Evolutionary conservation across 1,140 invertebrate species (phyloP), one percentile per base, ranked within the genome.

Genomic region (Philopotamus ludificatus): DNA sequence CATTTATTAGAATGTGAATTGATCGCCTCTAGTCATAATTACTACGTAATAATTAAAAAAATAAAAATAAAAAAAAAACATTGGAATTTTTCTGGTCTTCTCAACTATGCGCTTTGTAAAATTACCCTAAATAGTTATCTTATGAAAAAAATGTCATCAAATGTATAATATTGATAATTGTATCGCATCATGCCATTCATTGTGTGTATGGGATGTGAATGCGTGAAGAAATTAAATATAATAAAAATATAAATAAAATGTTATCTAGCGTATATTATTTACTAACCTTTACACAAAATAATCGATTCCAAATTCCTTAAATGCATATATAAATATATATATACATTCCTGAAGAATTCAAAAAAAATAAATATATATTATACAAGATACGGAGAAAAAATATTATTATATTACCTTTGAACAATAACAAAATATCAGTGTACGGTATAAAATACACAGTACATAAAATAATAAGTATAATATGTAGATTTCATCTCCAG

Each of bases 161-260:
- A 65, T 61, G 54, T 55, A 18, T 53, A 60, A 54, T 60, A 60
- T 51, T 62, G 61, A 65, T 55, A 65, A 68, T 51, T 65, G 60
- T 66, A 70, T 63, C 42, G 60, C 68, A 66, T 70, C 63, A 70
- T 70, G 51, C 68, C 68, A 70, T 69, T 69, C 67, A 69, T 68
- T 66, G 67, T 61, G 59, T 66, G 67, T 59, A 62, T 63, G 67
- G 63, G 67, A 69, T 69, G 63, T 53, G 67, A 69, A 66, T 69
- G 67, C 59, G 64, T 69, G 67, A 58, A 66, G 54, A 65, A 69
- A 65, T 63, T 39, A 65, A 65, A 65, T 66, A 69, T n/a, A 69
- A 66, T 63, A 65, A 63, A 69, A 64, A 69, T 44, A 16, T 22
- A 47, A 26, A 60, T 8, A 60, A 26, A 55, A 4, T 53, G 22